phyloP scores from a whole-genome alignment of 2,113 vertebrate genomes.

The Chionodraco myersi region DNA sequence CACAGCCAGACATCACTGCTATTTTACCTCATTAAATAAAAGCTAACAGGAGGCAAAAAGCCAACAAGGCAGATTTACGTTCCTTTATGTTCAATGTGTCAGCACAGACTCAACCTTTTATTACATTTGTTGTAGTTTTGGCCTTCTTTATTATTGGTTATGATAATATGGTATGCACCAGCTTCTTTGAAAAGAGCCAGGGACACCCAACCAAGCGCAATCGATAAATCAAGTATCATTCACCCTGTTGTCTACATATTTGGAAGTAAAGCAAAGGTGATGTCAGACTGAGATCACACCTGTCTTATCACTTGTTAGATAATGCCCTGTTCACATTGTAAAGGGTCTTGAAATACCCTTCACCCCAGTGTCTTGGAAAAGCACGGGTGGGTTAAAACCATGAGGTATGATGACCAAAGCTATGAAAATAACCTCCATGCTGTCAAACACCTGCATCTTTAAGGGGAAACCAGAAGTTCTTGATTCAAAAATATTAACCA shows the following conservation, averaged over 20 bases:
- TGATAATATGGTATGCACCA: neutral
- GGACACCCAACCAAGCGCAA: neutral
- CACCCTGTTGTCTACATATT: neutral
- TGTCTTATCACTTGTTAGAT: neutral
- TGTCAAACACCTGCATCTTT: constrained; percentile 1
- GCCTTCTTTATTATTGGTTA: neutral
- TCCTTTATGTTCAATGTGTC: neutral
- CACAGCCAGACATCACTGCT: constrained; percentile 19
- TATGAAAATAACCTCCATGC: neutral
- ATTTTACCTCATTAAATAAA: neutral
- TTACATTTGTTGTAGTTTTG: neutral
- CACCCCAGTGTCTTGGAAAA: neutral
- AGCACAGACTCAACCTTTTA: neutral
- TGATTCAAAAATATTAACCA: neutral
- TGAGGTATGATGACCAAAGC: neutral
- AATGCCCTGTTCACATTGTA: neutral
- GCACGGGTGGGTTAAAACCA: neutral
- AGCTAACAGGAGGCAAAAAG: constrained; percentile 23
- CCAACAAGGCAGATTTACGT: neutral
- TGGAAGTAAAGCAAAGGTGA: neutral
- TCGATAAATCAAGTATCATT: neutral
- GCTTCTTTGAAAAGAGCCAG: neutral
- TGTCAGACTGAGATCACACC: neutral
- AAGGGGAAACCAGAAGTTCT: neutral
- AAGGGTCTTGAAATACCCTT: neutral